A percentile compares a stretch with the other conserved stretches of the same genome.
These are phyloP conservation scores for Drosophila pegasa DNA, from an alignment of 2,888 invertebrate genomes.

Conservation along the genomic window DNA sequence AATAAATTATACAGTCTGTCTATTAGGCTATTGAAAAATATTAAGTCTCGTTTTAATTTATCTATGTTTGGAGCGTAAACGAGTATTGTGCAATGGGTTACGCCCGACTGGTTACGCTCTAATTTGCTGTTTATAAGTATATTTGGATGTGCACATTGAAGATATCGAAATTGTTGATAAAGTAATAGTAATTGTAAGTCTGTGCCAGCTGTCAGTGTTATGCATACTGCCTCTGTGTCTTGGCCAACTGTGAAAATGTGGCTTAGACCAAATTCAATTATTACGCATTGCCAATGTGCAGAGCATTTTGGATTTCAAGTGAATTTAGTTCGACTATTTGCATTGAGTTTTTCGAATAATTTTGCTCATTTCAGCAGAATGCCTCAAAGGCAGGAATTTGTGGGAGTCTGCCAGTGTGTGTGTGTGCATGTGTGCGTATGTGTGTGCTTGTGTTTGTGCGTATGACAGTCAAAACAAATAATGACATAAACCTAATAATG, in stretches of 20 bases:
- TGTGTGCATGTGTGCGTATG: conserved; percentile 21
- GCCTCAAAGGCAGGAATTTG: conserved; percentile 23
- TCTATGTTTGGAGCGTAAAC: background rate
- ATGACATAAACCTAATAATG: conserved; percentile 69
- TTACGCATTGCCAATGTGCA: conserved; percentile 28
- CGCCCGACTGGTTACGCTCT: background rate
- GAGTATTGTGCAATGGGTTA: background rate
- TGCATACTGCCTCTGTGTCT: conserved; percentile 19
- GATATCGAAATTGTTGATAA: background rate
- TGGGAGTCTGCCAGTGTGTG: conserved; percentile 13
- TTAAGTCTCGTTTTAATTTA: background rate
- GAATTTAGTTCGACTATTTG: conserved; percentile 25
- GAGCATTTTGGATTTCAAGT: conserved; percentile 49
- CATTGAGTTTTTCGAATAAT: conserved; percentile 42
- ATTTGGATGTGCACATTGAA: background rate
- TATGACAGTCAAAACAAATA: conserved; percentile 68
- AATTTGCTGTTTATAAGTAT: background rate
- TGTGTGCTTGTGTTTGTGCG: conserved; percentile 22
- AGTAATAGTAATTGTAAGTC: conserved; percentile 20
- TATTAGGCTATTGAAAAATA: background rate
- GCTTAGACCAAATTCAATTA: conserved; percentile 51
- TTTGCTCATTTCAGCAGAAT: conserved; percentile 66
- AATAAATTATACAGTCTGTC: background rate
- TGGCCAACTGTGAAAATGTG: conserved; percentile 11
- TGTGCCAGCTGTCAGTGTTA: conserved; percentile 11